Conservation (phyloP, 2,113 vertebrate genomes). For the Myrmecobius fasciatus region DNA sequence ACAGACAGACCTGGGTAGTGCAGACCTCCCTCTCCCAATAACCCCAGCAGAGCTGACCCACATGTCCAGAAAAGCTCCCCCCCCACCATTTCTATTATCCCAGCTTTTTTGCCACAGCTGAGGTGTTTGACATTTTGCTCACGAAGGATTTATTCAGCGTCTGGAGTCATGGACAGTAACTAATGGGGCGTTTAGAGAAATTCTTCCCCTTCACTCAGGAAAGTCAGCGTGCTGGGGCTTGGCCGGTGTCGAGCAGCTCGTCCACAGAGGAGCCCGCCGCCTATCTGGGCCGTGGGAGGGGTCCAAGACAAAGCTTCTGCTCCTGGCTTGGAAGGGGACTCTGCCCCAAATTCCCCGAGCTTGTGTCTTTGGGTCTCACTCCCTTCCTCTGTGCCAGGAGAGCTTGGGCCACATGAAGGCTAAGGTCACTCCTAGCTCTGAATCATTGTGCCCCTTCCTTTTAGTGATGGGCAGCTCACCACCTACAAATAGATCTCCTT, state of each 20-base stretch:
- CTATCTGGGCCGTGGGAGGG: background rate
- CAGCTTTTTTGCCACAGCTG: background rate
- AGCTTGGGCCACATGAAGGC: background rate
- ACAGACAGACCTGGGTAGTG: background rate
- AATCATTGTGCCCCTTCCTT: background rate
- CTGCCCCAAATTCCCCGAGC: background rate
- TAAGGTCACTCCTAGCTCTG: background rate
- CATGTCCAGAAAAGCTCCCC: background rate
- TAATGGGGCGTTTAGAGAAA: background rate
- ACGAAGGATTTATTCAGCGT: background rate
- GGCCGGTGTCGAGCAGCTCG: accelerated
- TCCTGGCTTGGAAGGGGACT: background rate
- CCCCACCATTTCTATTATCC: background rate
- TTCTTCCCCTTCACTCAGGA: background rate
- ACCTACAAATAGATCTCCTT: background rate
- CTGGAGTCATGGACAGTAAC: background rate
- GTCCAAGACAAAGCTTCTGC: background rate
- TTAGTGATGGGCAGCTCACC: background rate
- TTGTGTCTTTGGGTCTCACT: background rate
- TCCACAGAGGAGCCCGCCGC: background rate
- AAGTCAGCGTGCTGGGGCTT: background rate
- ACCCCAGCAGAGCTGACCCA: background rate
- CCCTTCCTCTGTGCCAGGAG: background rate
- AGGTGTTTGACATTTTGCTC: background rate
- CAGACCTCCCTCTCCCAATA: background rate